Conservation (phyloP, 2,113 vertebrate species). For the Dipodomys stephensi region DNA sequence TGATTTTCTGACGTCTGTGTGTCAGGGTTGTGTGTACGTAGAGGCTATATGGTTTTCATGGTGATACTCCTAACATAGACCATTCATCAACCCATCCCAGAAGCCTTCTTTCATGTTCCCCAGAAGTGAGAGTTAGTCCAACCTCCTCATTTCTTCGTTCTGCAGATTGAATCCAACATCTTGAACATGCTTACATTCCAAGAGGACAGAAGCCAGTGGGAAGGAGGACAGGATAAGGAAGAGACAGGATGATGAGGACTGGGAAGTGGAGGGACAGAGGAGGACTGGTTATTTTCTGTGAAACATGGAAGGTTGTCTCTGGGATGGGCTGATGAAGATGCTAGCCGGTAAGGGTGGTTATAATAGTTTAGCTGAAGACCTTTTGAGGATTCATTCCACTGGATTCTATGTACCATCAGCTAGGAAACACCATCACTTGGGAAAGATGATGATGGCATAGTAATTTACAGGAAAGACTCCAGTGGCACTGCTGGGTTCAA, state of each 20-base stretch:
- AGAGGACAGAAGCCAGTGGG: not conserved
- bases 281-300: not conserved
- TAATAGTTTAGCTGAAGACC: not conserved
- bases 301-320: not conserved
- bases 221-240: not conserved
- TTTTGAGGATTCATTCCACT: fast-evolving
- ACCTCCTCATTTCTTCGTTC: not conserved
- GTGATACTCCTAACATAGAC: not conserved
- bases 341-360: fast-evolving
- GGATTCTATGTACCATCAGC: too few species aligned
- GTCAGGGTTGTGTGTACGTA: not conserved
- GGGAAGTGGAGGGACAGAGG: not conserved
- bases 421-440: not conserved
- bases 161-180: too few species aligned
- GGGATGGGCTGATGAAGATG: not conserved
- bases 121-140: too few species aligned
- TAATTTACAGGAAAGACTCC: not conserved
- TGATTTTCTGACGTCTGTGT: not conserved
- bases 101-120: too few species aligned
- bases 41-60: not conserved
- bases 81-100: too few species aligned
- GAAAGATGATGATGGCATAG: fast-evolving
- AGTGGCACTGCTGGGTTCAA: not conserved
- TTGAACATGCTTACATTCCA: not conserved
- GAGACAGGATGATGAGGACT: not conserved